A percentile compares a stretch with the other conserved stretches of the same genome.
phyloP scores from a whole-genome alignment of 2,797 vertebrate genomes.

The Acridotheres tristis region DNA sequence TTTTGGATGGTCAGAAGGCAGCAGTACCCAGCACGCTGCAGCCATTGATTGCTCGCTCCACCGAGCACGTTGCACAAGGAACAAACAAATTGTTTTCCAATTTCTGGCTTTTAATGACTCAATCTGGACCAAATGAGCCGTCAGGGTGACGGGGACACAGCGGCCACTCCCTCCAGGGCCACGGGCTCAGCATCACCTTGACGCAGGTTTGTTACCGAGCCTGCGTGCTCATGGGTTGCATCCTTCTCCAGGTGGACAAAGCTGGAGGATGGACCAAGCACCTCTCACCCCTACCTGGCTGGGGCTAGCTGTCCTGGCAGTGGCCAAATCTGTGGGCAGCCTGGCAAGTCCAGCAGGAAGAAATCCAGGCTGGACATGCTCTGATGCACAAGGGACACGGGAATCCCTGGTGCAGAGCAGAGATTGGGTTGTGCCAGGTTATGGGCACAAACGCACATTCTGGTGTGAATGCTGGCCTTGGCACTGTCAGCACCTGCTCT shows the following conservation, averaged over 20 bases:
- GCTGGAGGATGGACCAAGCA: neutral
- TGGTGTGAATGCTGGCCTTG: rapidly evolving
- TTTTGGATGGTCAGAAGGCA: neutral
- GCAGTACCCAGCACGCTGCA: rapidly evolving
- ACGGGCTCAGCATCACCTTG: neutral
- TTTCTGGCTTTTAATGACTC: conserved; percentile 46
- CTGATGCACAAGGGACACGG: rapidly evolving
- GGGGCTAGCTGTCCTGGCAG: neutral
- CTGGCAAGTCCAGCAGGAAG: rapidly evolving
- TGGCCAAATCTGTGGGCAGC: neutral
- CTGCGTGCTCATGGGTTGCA: rapidly evolving
- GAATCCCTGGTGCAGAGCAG: neutral
- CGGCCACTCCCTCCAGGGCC: rapidly evolving
- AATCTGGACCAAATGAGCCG: conserved; percentile 7
- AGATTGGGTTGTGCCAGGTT: rapidly evolving
- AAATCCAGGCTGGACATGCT: rapidly evolving
- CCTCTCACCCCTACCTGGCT: rapidly evolving
- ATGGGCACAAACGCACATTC: rapidly evolving
- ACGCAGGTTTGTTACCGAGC: neutral
- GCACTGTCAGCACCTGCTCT: neutral
- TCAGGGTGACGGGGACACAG: neutral
- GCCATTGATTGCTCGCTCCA: neutral
- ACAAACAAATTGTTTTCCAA: conserved; percentile 63
- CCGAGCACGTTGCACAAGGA: rapidly evolving
- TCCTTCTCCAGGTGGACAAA: neutral